Conservation (phyloP, 2,888 invertebrate species). For the Cylloceria caligata region DNA sequence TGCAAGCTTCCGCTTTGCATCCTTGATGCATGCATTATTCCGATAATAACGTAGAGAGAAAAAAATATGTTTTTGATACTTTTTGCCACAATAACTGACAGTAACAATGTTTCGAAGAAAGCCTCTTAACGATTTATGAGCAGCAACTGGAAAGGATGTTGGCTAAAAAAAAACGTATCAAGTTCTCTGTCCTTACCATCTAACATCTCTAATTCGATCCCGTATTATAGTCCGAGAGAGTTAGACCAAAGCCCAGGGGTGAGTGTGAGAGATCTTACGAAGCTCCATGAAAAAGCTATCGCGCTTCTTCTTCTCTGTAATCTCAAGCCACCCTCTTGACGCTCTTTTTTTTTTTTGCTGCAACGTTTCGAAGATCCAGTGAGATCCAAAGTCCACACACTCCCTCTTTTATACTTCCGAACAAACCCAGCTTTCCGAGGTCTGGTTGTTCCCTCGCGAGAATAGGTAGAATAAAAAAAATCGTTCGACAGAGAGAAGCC, state of each 20-base stretch:
- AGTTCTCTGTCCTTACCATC: conserved; percentile 4
- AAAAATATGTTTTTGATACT: too few species aligned
- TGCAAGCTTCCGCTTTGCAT: too few species aligned
- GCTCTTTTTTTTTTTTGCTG: neutral
- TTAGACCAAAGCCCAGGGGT: conserved; percentile 9
- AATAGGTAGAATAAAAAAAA: conserved; percentile 48
- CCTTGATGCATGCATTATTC: too few species aligned
- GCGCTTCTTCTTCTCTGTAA: conserved; percentile 49
- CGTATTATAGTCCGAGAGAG: conserved; percentile 17
- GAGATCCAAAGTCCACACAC: conserved; percentile 25
- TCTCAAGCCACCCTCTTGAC: conserved; percentile 42
- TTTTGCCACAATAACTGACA: neutral
- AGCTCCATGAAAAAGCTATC: conserved; percentile 58
- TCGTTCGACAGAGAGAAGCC: conserved; percentile 30
- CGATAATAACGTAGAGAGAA: too few species aligned
- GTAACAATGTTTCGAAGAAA: neutral
- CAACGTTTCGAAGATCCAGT: conserved; percentile 46
- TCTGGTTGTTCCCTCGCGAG: conserved; percentile 45
- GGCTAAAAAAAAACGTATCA: conserved; percentile 8
- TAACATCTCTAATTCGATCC: conserved; percentile 62
- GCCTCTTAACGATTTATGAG: neutral
- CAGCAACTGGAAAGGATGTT: neutral
- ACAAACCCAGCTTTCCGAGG: conserved; percentile 50
- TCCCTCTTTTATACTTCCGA: conserved; percentile 16
- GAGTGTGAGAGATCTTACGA: conserved; percentile 32